phyloP scores from a whole-genome alignment of 2,888 invertebrate genomes.

The Eristalis tenax region DNA sequence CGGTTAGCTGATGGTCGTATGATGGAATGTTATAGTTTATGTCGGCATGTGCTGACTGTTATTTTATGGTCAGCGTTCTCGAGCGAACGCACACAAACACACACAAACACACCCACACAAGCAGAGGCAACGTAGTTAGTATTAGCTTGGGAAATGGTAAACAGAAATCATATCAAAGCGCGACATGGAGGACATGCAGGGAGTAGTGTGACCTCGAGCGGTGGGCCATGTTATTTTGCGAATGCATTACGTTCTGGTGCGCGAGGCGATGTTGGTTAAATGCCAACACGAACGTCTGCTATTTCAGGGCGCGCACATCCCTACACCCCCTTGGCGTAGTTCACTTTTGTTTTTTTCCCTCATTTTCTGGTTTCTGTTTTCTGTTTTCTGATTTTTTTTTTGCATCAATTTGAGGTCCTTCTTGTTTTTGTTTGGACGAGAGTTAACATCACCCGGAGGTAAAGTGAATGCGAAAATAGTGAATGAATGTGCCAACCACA shows the following conservation, averaged over 20 bases:
- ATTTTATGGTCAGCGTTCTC: slow-evolving; percentile 50
- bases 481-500: slow-evolving; percentile 21
- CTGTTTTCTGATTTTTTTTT: too few relatives aligned
- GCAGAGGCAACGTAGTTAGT: background rate
- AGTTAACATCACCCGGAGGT: slow-evolving; percentile 17
- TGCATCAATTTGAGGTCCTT: slow-evolving; percentile 46
- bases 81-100: background rate
- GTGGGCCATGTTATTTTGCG: background rate
- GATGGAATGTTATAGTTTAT: slow-evolving; percentile 53
- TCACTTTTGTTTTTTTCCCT: background rate
- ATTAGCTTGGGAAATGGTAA: slow-evolving; percentile 40
- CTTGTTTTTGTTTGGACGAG: slow-evolving; percentile 26
- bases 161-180: slow-evolving; percentile 47
- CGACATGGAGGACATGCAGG: slow-evolving; percentile 9
- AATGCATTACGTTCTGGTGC: background rate
- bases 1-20: slow-evolving; percentile 14
- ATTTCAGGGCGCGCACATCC: background rate
- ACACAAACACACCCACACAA: background rate
- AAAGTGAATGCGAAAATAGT: slow-evolving; percentile 44
- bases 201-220: slow-evolving; percentile 3
- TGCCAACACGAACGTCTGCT: slow-evolving; percentile 1
- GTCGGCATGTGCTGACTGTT: slow-evolving; percentile 61
- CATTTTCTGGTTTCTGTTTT: background rate
- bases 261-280: background rate
- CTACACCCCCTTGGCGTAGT: background rate